A percentile compares a stretch with the other conserved stretches of the same genome.
These are phyloP conservation scores for Euwallacea fornicatus DNA, from an alignment of 1,140 invertebrate species.

Conservation along the genomic window DNA sequence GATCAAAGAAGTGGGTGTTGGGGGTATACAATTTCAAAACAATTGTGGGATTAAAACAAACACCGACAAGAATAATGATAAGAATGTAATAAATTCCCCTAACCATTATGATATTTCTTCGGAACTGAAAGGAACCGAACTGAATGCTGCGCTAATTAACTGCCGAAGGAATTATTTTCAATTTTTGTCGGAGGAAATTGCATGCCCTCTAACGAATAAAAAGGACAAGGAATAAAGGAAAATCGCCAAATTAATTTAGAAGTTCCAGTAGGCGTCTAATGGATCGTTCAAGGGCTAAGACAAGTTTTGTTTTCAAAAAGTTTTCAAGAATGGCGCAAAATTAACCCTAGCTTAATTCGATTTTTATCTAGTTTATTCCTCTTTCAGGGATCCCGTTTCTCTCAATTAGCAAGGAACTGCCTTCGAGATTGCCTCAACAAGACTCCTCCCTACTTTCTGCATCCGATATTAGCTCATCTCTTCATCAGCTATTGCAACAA, in stretches of 20 bases:
- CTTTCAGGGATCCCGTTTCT: constrained; percentile 25
- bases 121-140: background rate
- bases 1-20: no score
- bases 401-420: constrained; percentile 22
- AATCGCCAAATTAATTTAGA: constrained; percentile 23
- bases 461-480: constrained; percentile 47
- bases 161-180: constrained; percentile 6
- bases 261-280: constrained; percentile 15
- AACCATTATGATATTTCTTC: no score
- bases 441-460: constrained; percentile 3
- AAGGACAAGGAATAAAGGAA: constrained; percentile 11
- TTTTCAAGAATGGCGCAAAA: constrained; percentile 3
- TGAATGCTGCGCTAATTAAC: constrained; percentile 10
- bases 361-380: constrained; percentile 1
- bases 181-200: constrained; percentile 9
- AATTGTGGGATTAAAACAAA: no score
- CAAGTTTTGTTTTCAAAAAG: constrained; percentile 1
- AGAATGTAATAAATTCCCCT: no score
- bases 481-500: constrained; percentile 58
- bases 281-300: constrained; percentile 2
- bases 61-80: no score
- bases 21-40: no score
- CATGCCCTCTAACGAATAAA: constrained; percentile 1
- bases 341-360: constrained; percentile 1
- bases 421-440: constrained; percentile 29